These are phyloP conservation scores for Ptiloglossa arizonensis DNA, from an alignment of 1,140 invertebrate genomes.

Conservation along the genomic window DNA sequence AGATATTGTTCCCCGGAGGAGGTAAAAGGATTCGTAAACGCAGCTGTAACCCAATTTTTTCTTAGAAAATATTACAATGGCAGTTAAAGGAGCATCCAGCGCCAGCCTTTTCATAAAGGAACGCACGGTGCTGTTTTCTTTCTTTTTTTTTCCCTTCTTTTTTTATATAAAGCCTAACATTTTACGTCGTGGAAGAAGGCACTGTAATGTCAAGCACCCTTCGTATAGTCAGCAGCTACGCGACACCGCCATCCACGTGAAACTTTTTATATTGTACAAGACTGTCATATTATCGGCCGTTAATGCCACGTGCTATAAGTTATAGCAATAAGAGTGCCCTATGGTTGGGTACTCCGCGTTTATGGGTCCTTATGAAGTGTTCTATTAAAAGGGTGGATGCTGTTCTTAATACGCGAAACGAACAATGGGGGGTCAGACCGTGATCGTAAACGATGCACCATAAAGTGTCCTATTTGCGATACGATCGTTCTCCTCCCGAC, in stretches of 20 bases:
- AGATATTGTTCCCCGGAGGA: neutral
- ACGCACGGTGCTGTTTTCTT: neutral
- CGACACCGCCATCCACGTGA: constrained; percentile 49
- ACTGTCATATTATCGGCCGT: constrained; percentile 68
- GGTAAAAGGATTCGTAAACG: neutral
- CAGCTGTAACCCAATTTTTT: neutral
- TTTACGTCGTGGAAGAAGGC: constrained; percentile 25
- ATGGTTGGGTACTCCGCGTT: constrained; percentile 51
- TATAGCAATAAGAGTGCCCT: constrained; percentile 59
- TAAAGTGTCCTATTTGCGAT: constrained; percentile 17
- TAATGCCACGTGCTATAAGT: constrained; percentile 65
- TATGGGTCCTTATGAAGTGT: constrained; percentile 59
- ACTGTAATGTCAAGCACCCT: constrained; percentile 1
- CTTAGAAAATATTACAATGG: constrained; percentile 7
- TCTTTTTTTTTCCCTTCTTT: too few species aligned
- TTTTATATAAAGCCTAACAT: constrained; percentile 27
- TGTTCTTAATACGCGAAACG: constrained; percentile 55
- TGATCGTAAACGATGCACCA: constrained; percentile 18
- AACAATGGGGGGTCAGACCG: neutral
- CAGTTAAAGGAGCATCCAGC: constrained; percentile 13
- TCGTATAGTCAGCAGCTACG: constrained; percentile 53
- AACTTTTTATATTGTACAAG: constrained; percentile 66
- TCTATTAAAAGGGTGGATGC: constrained; percentile 63
- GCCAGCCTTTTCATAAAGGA: constrained; percentile 36
- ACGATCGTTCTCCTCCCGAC: neutral